Evolutionary conservation across 2,797 vertebrate species (phyloP).

Genomic region (Artibeus lituratus): DNA sequence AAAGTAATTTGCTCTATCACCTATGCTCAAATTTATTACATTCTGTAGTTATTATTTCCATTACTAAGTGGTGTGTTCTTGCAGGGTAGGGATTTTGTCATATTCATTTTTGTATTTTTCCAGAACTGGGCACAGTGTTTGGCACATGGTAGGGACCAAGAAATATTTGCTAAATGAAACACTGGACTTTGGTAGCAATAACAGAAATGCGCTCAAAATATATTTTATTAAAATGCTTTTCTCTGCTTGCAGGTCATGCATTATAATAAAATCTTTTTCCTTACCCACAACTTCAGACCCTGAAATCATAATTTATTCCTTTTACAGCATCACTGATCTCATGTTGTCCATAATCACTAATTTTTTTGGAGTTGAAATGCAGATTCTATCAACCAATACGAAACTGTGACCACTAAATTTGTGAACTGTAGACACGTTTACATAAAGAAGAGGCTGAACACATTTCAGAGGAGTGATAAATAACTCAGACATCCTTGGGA

Average conservation of each 20-base stretch:
- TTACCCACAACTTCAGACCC: conserved; percentile 41
- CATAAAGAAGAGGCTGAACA: conserved; percentile 9
- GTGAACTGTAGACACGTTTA: conserved; percentile 43
- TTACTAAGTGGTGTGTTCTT: neutral
- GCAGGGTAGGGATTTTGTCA: neutral
- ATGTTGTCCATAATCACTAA: conserved; percentile 46
- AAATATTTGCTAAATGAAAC: conserved; percentile 47
- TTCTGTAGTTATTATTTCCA: neutral
- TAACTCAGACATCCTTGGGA: conserved; percentile 48
- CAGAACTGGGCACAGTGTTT: neutral
- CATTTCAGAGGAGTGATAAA: conserved; percentile 55
- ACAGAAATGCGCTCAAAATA: conserved; percentile 63
- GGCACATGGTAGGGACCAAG: neutral
- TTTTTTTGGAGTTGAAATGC: conserved; percentile 39
- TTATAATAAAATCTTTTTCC: conserved; percentile 59
- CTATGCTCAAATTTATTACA: neutral
- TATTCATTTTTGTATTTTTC: neutral
- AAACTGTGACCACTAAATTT: conserved; percentile 52
- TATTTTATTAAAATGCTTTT: conserved; percentile 35
- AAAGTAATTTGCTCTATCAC: neutral
- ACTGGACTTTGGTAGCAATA: conserved; percentile 59
- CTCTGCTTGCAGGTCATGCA: conserved; percentile 60
- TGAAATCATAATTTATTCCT: conserved; percentile 62
- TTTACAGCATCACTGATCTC: conserved; percentile 24
- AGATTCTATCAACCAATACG: conserved; percentile 44